Percentiles rank a stretch among this genome's conserved stretches.
Conservation (phyloP, 2,113 vertebrate species). For the Chitala chitala region DNA sequence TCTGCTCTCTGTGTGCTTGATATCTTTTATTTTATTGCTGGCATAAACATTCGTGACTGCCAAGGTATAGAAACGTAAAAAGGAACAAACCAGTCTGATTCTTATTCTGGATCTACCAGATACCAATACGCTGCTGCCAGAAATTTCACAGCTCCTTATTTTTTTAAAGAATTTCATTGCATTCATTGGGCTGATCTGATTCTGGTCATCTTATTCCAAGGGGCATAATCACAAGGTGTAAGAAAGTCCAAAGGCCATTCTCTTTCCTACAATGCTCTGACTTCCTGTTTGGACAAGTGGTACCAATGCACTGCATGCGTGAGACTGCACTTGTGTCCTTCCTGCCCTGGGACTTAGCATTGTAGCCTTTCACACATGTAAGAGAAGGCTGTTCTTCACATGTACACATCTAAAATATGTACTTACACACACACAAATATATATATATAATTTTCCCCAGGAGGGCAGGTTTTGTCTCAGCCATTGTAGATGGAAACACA, state of each 20-base stretch:
- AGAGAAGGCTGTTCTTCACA: background rate
- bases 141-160: background rate
- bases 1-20: too few relatives aligned
- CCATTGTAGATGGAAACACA: background rate
- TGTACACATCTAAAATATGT: background rate
- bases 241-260: background rate
- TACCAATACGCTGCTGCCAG: too few relatives aligned
- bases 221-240: background rate
- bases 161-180: background rate
- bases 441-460: background rate
- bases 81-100: too few relatives aligned
- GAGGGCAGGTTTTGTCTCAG: background rate
- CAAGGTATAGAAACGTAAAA: too few relatives aligned
- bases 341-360: background rate
- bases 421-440: background rate
- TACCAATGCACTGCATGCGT: background rate
- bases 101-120: too few relatives aligned
- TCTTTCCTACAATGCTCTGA: background rate
- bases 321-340: background rate
- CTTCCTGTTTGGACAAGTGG: constrained; percentile 18
- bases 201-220: background rate
- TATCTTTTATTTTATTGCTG: too few relatives aligned
- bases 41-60: too few relatives aligned
- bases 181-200: background rate
- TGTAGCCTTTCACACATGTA: background rate